Conservation (phyloP, 2,113 vertebrate species). For the Drymodes brunneopygia region DNA sequence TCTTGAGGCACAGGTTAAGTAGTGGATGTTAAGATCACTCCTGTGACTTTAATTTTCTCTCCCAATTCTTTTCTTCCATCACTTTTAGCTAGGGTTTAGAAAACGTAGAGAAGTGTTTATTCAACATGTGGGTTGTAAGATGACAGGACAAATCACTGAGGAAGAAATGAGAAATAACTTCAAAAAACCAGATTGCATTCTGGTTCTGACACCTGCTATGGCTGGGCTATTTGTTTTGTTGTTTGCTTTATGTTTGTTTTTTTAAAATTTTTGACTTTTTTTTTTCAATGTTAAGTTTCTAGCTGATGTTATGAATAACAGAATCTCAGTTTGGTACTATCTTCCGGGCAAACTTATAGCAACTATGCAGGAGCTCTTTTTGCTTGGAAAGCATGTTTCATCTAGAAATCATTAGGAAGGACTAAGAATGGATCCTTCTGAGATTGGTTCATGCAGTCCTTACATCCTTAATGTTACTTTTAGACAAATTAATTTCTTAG, state of each 20-base stretch:
- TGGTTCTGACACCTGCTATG: not conserved
- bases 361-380: constrained; percentile 29
- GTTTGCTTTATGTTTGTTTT: not conserved
- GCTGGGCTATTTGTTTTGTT: not conserved
- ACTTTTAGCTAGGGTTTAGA: not conserved
- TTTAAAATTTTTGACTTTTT: not conserved
- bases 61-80: not conserved
- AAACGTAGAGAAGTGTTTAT: not conserved
- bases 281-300: not conserved
- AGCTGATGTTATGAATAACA: not conserved
- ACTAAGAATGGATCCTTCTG: constrained; percentile 32
- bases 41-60: not conserved
- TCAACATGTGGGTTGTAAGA: not conserved
- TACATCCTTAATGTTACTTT: not conserved
- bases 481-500: not conserved
- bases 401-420: constrained; percentile 40
- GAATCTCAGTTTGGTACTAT: constrained; percentile 27
- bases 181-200: not conserved
- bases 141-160: not conserved
- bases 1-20: not conserved
- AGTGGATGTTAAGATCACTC: not conserved
- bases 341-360: constrained; percentile 24
- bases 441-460: constrained; percentile 13
- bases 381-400: constrained; percentile 44
- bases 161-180: not conserved